Conservation (phyloP, 1,140 invertebrate species). For the Akabosia matsudoensis region DNA sequence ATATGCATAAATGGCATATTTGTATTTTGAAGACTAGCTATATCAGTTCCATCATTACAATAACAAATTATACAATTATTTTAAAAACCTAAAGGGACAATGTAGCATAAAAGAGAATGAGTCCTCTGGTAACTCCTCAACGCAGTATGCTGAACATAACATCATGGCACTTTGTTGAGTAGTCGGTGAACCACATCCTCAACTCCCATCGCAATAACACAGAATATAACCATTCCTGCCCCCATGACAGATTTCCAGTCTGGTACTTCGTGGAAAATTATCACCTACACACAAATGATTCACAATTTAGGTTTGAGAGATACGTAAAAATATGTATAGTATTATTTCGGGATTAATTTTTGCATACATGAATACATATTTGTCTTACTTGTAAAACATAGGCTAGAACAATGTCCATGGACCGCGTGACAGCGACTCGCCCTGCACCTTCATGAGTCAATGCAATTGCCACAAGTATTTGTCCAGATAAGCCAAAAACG, state of each 20-base stretch:
- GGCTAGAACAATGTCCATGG: slow-evolving; percentile 56
- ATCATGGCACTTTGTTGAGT: slow-evolving; percentile 21
- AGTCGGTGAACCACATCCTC: slow-evolving; percentile 49
- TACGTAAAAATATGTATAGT: not conserved
- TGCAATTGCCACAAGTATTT: slow-evolving; percentile 55
- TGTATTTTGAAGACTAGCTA: too few species aligned
- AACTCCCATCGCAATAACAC: slow-evolving; percentile 56
- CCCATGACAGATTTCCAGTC: slow-evolving; percentile 53
- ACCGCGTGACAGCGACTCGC: slow-evolving; percentile 57
- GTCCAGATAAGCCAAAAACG: slow-evolving; percentile 53
- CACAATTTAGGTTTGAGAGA: not conserved
- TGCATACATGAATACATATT: too few species aligned
- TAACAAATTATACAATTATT: too few species aligned
- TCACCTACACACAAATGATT: slow-evolving; percentile 47
- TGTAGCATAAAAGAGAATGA: too few species aligned
- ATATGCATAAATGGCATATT: too few species aligned
- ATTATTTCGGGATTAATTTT: not conserved
- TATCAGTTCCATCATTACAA: too few species aligned
- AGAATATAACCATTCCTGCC: slow-evolving; percentile 54
- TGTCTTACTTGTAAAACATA: slow-evolving; percentile 53
- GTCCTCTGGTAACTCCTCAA: too few species aligned
- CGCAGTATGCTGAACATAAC: too few species aligned
- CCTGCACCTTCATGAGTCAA: slow-evolving; percentile 57
- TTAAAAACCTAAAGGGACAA: too few species aligned
- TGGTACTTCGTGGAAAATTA: slow-evolving; percentile 55